Evolutionary conservation across 2,888 invertebrate species (phyloP), one percentile per base, ranked within the genome.

Genomic region (Agrypnus murinus): DNA sequence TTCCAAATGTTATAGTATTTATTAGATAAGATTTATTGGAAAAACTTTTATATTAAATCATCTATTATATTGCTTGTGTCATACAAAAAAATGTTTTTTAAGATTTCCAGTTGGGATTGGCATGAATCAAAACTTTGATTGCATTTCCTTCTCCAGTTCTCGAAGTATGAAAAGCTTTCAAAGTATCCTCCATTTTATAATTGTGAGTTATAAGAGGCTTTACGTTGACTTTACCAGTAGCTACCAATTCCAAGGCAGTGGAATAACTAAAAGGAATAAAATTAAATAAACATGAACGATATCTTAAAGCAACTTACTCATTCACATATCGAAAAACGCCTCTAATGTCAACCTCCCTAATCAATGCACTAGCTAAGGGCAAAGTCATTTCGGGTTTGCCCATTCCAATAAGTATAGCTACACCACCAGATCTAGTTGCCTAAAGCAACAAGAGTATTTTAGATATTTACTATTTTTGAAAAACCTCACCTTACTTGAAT

Each of bases 241-340:
- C 89, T 0, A 95, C 90, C 85, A 95, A 86, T 0, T 91, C 88
- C 73, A 95, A 83, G 0, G 95, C 94, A 66, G 90, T 89, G 0
- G 91, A 87, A 85, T 95, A 95, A 79, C 94, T 94, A 83, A 12
- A 55, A 55, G 1, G n/a, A 36, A 32, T 31, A 82, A 73, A n/a
- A n/a, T n/a, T n/a, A n/a, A n/a, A n/a, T n/a, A n/a, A n/a, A n/a
- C n/a, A n/a, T n/a, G n/a, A n/a, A n/a, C n/a, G n/a, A n/a, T n/a
- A n/a, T n/a, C n/a, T n/a, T n/a, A 8, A 31, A 5, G 1, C 2
- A 19, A 32, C 50, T 53, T 58, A 71, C 95, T 95, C 95, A 85
- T 97, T 97, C 73, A 90, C 94, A 83, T 98, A 98, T 85, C 98
- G 90, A 87, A 98, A 98, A 68, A 96, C 92, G 73, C 98, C 98